Base-by-base conservation (phyloP, 2,113 vertebrate genomes). In the Zosterops borbonicus region DNA sequence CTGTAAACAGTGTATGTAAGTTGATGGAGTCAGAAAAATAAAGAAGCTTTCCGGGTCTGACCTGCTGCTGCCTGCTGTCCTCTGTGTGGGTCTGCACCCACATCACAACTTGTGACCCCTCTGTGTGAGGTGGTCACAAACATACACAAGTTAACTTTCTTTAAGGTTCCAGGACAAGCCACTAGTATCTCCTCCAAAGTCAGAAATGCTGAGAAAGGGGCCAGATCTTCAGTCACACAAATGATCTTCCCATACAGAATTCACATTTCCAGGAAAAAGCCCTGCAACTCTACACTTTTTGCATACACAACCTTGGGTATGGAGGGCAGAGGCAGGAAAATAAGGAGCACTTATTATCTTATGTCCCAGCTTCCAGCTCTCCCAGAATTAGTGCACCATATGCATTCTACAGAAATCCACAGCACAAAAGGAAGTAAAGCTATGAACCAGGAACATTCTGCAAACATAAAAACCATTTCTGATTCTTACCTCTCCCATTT, bases 401-500 rank as follows among this genome's bases (percentile, higher is more conserved):
- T 0, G 3, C 22, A 53, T 2, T 6, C 27, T 29, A 37, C 11
- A 29, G 67, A 83, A 83, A 80, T 37, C 9, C 15, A 46, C 5
- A 12, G 73, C n/a, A 70, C 9, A 18, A 9, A 29, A 47, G 33
- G 39, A 74, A 11, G 6, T 27, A 21, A 74, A 78, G 14, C 41
- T 52, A 80, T 6, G 23, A 89, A 50, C 9, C 28, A 23, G 0
- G 8, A 42, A 73, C 9, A 24, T 8, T 55, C 22, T 4, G 62
- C 41, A 88, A 74, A 88, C 20, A 92, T 6, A 64, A 75, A 79
- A 82, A 5, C 9, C 6, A 24, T 37, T 89, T 81, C 65, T 55
- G 46, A 86, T 71, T 78, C 98, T 98, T 97, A 99, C 99, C 98
- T 99, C 99, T 97, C 99, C 99, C 62, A 92, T 98, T 82, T 98